Conservation (phyloP, 1,140 invertebrate species). For the Lordiphosa collinella region DNA sequence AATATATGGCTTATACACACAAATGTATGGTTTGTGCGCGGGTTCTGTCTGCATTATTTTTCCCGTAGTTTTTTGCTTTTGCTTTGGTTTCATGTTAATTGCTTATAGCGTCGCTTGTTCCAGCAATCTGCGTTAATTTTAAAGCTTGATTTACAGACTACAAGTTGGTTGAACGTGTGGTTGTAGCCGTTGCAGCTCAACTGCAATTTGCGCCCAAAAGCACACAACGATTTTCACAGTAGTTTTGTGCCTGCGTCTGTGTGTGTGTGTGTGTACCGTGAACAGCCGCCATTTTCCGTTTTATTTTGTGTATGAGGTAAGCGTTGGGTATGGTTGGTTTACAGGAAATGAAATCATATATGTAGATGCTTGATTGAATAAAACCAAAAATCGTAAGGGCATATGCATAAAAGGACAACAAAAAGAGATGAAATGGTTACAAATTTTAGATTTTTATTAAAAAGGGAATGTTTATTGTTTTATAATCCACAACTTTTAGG, state of each 20-base stretch:
- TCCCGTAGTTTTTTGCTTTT: constrained; percentile 33
- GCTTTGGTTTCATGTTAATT: constrained; percentile 73
- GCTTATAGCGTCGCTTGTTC: constrained; percentile 74
- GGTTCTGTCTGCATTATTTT: constrained; percentile 53
- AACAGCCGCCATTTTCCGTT: constrained; percentile 2
- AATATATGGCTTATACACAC: constrained; percentile 10
- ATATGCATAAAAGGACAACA: no score
- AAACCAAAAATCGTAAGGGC: no score
- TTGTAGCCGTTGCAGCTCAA: constrained; percentile 37
- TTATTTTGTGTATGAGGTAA: constrained; percentile 1
- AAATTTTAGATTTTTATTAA: no score
- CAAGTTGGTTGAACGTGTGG: constrained; percentile 8
- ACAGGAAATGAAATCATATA: neutral
- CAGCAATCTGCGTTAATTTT: constrained; percentile 77
- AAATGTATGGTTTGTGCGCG: constrained; percentile 13
- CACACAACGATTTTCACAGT: constrained; percentile 34
- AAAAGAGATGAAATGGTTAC: no score
- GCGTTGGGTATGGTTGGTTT: constrained; percentile 2
- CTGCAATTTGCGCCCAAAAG: constrained; percentile 50
- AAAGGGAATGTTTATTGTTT: no score
- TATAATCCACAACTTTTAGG: no score
- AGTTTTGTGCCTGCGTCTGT: neutral
- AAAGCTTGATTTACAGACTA: constrained; percentile 75
- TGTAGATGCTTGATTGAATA: no score
- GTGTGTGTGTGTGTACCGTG: constrained; percentile 3